Evolutionary conservation across 2,113 vertebrate genomes (phyloP), one percentile per base, ranked within the genome.

Genomic region (Rhinolophus sinicus): DNA sequence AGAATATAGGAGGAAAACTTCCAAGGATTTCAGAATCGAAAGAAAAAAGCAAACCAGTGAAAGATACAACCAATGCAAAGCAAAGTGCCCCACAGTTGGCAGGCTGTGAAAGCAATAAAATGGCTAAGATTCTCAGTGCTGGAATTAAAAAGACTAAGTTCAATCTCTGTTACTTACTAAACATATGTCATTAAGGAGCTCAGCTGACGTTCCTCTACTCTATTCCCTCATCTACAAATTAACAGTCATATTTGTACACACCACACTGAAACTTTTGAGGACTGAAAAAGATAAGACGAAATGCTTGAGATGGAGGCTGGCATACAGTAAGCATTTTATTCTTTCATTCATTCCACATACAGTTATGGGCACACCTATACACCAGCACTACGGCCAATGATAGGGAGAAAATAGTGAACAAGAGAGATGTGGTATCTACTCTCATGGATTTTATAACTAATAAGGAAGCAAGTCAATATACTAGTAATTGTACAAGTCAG

Each of bases 11-110:
- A 90, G 33, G 11, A 72, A 72, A 72, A 70, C n/a, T 54, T 89
- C 35, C 52, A 77, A 56, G 80, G 8, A 81, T 75, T n/a, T 91
- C 26, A 67, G 38, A 58, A 86, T 56, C 33, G 67, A 60, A 58
- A 83, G 28, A 83, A 40, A 82, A 94, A 72, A 19, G 35, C 28
- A 92, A 82, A 96, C 35, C 7, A 47, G 92, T 88, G 30, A 83
- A 88, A 26, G 2, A 76, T 72, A 38, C 62, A 72, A 70, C 0
- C 5, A 62, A 33, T 64, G 58, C 28, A 62, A 88, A 69, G 33
- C 58, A 83, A 33, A 83, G 38, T 18, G 1, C 8, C 19, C 47
- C 83, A 18, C 64, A 78, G 6, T 3, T 80, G 30, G 5, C 62
- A 65, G 70, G 15, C 52, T 30, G 6, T n/a, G 33, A 82, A 9